phyloP scores from a whole-genome alignment of 2,888 invertebrate genomes.

The Alitta virens region DNA sequence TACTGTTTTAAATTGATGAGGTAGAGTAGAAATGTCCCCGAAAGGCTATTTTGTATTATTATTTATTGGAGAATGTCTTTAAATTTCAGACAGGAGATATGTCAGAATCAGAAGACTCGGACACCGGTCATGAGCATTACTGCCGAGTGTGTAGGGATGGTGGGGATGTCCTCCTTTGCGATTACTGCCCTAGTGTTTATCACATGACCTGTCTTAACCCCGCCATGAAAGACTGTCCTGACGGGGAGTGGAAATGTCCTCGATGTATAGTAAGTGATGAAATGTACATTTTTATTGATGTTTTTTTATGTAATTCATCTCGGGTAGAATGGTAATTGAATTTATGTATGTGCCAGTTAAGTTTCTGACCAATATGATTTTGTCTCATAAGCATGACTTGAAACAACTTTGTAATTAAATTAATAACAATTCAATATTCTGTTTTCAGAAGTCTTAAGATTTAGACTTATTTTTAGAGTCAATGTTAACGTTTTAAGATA shows the following conservation, averaged over 20 bases:
- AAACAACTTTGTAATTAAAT: too few species aligned
- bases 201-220: conserved; percentile 33
- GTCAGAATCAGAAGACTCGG: conserved; percentile 10
- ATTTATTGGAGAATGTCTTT: too few species aligned
- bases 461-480: too few species aligned
- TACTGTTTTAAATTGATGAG: too few species aligned
- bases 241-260: conserved; percentile 37
- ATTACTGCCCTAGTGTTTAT: conserved; percentile 32
- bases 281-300: background rate
- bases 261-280: conserved; percentile 31
- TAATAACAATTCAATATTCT: too few species aligned
- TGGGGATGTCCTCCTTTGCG: conserved; percentile 34
- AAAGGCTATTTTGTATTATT: too few species aligned
- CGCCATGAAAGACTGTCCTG: conserved; percentile 28
- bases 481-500: too few species aligned
- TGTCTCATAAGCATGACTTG: too few species aligned
- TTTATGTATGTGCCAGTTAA: too few species aligned
- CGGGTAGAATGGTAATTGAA: background rate
- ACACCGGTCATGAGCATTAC: conserved; percentile 9
- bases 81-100: conserved; percentile 16
- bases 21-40: too few species aligned
- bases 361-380: too few species aligned
- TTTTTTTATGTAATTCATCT: background rate
- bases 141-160: conserved; percentile 28
- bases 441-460: too few species aligned